Conservation (phyloP, 2,888 invertebrate genomes). For the Xiphydria camelus region DNA sequence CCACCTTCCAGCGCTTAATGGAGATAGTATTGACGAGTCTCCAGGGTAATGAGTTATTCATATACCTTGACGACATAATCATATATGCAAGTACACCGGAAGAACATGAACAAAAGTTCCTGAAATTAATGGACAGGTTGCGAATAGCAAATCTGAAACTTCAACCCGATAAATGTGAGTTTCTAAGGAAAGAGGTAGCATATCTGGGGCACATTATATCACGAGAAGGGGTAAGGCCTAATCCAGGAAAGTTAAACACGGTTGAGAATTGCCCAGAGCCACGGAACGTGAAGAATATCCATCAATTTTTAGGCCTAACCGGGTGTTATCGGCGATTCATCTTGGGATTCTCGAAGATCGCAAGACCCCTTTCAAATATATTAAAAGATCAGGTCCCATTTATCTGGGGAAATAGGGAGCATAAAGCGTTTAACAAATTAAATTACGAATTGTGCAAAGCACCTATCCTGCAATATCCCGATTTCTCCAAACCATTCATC, state of each 20-base stretch:
- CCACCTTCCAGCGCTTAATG: conserved; percentile 1
- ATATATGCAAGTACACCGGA: not conserved
- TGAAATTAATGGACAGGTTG: no score
- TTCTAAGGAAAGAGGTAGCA: conserved; percentile 13
- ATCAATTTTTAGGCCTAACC: conserved; percentile 14
- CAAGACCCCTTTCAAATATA: conserved; percentile 14
- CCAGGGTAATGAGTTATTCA: not conserved
- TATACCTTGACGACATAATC: conserved; percentile 1
- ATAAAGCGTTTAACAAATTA: conserved; percentile 17
- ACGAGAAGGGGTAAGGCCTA: conserved; percentile 15
- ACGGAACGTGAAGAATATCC: conserved; percentile 12
- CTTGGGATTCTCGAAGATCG: conserved; percentile 9
- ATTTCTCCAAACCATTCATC: conserved; percentile 36
- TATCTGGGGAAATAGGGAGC: conserved; percentile 13
- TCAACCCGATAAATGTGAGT: no score
- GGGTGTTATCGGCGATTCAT: conserved; percentile 23
- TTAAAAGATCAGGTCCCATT: conserved; percentile 15
- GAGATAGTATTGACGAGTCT: not conserved
- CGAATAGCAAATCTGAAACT: no score
- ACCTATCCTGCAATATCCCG: conserved; percentile 33
- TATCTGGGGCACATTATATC: conserved; percentile 22
- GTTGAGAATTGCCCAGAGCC: conserved; percentile 16
- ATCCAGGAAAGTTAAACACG: conserved; percentile 14
- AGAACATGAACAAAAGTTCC: no score
- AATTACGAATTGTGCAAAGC: conserved; percentile 14